Percentiles rank a stretch among this genome's conserved stretches.
phyloP scores from a whole-genome alignment of 2,797 vertebrate species.

The Tangara arthus region DNA sequence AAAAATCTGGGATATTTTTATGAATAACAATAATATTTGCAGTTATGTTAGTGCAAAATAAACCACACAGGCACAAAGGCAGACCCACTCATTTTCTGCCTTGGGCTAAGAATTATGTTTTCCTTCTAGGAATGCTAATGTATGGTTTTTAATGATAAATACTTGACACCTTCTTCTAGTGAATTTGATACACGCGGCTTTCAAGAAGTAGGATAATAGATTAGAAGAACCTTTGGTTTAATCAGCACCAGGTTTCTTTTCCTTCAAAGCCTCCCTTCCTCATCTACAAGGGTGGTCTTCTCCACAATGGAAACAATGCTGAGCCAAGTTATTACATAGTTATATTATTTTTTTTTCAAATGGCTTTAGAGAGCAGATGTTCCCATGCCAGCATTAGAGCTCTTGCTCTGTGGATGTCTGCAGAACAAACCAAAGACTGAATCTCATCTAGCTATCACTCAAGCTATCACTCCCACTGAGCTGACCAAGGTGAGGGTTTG shows the following conservation, averaged over 20 bases:
- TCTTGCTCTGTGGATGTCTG: not conserved
- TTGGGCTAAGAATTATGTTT: not conserved
- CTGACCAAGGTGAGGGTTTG: not conserved
- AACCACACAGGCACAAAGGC: not conserved
- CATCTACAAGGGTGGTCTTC: slow-evolving; percentile 40
- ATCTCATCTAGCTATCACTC: not conserved
- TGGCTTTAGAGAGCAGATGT: slow-evolving; percentile 21
- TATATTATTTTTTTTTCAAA: not conserved
- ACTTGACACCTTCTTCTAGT: not conserved
- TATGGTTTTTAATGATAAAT: not conserved
- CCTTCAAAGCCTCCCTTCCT: not conserved
- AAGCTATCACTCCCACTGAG: not conserved
- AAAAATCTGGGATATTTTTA: not conserved
- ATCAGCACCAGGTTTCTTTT: not conserved
- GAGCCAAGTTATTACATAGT: slow-evolving; percentile 23
- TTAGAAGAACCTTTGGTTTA: not conserved
- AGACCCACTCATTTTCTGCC: not conserved
- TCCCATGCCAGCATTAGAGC: not conserved
- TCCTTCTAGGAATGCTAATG: not conserved
- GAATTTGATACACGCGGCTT: not conserved
- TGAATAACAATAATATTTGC: not conserved
- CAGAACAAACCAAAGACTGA: not conserved
- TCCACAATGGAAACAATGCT: not conserved
- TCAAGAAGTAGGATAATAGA: not conserved
- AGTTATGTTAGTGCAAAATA: not conserved